Percentiles rank a stretch among this genome's conserved stretches.
phyloP scores from a whole-genome alignment of 2,888 invertebrate species.

The Caenorhabditis wallacei region DNA sequence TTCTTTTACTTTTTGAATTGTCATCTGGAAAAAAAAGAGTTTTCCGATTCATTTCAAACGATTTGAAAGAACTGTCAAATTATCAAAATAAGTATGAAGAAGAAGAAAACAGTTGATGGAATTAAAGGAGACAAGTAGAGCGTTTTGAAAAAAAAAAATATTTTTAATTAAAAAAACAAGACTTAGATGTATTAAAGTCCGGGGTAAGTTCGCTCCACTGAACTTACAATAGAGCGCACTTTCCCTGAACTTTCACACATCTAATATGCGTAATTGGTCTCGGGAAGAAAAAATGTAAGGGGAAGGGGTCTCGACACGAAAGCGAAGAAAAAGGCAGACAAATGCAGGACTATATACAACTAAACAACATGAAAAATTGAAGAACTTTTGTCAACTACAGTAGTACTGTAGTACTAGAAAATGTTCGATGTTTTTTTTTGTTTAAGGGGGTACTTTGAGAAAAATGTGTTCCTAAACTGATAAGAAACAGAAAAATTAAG shows the following conservation, averaged over 20 bases:
- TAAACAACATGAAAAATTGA: no score
- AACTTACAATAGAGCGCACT: no score
- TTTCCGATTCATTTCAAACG: constrained; percentile 61
- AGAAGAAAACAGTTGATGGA: not conserved
- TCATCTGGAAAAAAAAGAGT: constrained; percentile 3
- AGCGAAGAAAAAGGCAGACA: constrained; percentile 26
- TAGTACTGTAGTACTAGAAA: constrained; percentile 14
- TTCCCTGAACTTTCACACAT: no score
- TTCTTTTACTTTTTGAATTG: no score
- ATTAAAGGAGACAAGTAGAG: constrained; percentile 32
- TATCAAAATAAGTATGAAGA: constrained; percentile 10
- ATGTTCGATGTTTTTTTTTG: not conserved
- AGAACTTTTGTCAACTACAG: not conserved
- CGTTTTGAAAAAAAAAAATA: not conserved
- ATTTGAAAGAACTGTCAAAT: constrained; percentile 46
- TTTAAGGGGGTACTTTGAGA: constrained; percentile 4
- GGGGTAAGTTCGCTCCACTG: no score
- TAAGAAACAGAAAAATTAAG: not conserved
- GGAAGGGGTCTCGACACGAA: constrained; percentile 20
- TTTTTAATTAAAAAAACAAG: no score
- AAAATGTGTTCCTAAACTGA: constrained; percentile 34
- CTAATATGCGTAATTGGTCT: constrained; percentile 50
- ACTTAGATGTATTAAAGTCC: no score
- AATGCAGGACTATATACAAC: not conserved
- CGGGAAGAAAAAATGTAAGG: constrained; percentile 4